phyloP scores from a whole-genome alignment of 2,797 vertebrate genomes.

The Macropus fuliginosus region DNA sequence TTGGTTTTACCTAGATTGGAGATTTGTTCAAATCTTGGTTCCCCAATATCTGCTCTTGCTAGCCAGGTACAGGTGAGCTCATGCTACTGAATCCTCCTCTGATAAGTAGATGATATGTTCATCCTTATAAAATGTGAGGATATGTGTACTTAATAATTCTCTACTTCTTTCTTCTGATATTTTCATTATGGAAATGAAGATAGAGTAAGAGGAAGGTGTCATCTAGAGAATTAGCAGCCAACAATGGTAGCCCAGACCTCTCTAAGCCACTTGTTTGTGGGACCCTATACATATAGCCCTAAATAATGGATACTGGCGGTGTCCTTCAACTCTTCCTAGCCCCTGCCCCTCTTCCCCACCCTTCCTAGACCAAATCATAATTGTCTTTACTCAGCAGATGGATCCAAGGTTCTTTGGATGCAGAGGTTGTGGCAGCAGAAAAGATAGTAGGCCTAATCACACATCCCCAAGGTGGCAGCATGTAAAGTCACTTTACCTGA shows the following conservation, averaged over 20 bases:
- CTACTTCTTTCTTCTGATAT: neutral
- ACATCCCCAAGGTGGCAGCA: neutral
- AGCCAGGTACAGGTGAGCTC: neutral
- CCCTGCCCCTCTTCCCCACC: neutral
- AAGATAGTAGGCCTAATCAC: neutral
- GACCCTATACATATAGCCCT: neutral
- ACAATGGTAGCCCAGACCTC: neutral
- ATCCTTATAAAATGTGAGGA: neutral
- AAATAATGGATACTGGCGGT: neutral
- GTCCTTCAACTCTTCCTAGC: neutral
- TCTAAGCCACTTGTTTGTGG: neutral
- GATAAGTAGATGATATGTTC: neutral
- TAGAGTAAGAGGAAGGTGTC: neutral
- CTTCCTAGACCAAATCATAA: neutral
- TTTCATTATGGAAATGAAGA: neutral
- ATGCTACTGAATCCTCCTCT: neutral
- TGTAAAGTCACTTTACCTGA: neutral
- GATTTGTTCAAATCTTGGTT: neutral
- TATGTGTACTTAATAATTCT: neutral
- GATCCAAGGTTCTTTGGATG: neutral
- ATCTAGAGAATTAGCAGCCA: neutral
- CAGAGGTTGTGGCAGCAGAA: neutral
- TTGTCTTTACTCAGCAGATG: neutral
- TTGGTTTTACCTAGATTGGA: neutral
- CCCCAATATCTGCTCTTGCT: neutral